Conservation (phyloP, 2,888 invertebrate species). For the Orthonevra nobilis region DNA sequence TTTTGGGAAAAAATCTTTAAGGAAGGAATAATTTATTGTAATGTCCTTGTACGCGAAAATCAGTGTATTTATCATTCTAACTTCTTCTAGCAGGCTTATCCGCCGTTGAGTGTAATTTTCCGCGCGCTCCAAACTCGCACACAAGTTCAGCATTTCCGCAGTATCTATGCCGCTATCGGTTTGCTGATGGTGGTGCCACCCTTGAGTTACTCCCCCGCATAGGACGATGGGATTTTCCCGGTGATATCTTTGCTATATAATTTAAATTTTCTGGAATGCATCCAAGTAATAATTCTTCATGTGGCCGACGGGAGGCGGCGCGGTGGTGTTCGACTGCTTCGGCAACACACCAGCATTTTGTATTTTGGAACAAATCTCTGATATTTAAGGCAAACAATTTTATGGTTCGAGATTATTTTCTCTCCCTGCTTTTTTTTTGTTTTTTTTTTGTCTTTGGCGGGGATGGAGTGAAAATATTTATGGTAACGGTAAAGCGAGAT, state of each 20-base stretch:
- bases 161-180: constrained; percentile 14
- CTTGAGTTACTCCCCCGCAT: constrained; percentile 15
- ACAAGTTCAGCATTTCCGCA: constrained; percentile 43
- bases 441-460: no score
- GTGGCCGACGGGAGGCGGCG: constrained; percentile 36
- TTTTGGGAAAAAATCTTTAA: no score
- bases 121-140: constrained; percentile 44
- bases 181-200: background rate
- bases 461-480: constrained; percentile 54
- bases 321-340: background rate
- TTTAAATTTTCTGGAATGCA: constrained; percentile 70
- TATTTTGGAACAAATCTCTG: constrained; percentile 61
- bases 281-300: constrained; percentile 68
- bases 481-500: constrained; percentile 49
- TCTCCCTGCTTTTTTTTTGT: no score
- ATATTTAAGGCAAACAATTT: constrained; percentile 67
- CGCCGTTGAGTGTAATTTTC: constrained; percentile 48
- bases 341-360: no score
- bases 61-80: constrained; percentile 61
- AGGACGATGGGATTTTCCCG: constrained; percentile 50
- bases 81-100: constrained; percentile 38
- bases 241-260: constrained; percentile 62
- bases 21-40: constrained; percentile 39
- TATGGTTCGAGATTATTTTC: constrained; percentile 60
- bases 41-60: constrained; percentile 28